Evolutionary conservation across 2,888 invertebrate genomes (phyloP), one percentile per base, ranked within the genome.

Genomic region (Eristalis tenax): DNA sequence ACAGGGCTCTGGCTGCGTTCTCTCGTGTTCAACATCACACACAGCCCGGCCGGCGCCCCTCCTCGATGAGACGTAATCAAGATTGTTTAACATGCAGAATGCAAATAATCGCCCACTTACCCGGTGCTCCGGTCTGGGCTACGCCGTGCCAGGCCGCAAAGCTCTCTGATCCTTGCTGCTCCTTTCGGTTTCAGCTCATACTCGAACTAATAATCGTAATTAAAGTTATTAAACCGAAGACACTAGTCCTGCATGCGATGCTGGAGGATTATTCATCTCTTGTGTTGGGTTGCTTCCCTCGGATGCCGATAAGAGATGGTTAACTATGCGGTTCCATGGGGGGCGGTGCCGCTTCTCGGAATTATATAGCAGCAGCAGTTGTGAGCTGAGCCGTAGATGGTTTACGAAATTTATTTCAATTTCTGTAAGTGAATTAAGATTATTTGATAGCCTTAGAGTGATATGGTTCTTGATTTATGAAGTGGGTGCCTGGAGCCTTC

Each of bases 1-100:
- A 18, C 50, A 5, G 50, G n/a, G 8, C n/a, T 18, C 18, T 18
- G 18, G 8, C 50, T 8, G n/a, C 18, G 18, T 43, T n/a, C n/a
- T 43, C 43, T n/a, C 43, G n/a, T 43, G 43, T 15, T 43, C 43
- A n/a, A 10, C 18, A 50, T 15, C n/a, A 8, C 50, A 38, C 38
- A 13, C 38, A 38, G 13, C 38, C 38, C 38, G 11, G 10, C 4
- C 35, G 4, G 2, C 32, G 1, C 32, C 32, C 32, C 43, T n/a
- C 43, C n/a, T 6, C 43, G 43, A 18, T n/a, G 18, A 50, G 50
- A 18, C 50, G 50, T 18, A 50, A 50, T 50, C 50, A 50, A 50
- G 50, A 50, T 50, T 50, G 50, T 50, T 50, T 50, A 50, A 50
- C 50, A 50, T 50, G 50, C 50, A 50, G 50, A 50, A 50, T 50